These are phyloP conservation scores for Xenentodon cancila DNA, from an alignment of 2,797 vertebrate genomes.

Conservation along the genomic window DNA sequence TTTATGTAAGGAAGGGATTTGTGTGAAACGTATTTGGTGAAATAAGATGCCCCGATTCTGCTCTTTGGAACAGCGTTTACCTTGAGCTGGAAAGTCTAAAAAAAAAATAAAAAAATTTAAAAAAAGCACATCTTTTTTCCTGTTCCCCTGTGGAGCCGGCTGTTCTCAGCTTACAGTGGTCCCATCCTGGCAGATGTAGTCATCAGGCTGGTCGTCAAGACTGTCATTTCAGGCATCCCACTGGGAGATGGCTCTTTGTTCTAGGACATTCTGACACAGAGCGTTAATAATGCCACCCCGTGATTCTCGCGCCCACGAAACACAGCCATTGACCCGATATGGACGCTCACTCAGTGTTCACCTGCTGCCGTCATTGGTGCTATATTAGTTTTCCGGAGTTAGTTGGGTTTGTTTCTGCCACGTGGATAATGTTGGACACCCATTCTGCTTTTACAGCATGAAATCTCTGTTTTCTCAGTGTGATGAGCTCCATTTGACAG, in stretches of 20 bases:
- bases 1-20: slow-evolving; percentile 61
- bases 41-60: slow-evolving; percentile 62
- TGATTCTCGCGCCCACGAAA: slow-evolving; percentile 31
- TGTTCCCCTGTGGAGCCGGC: slow-evolving; percentile 26
- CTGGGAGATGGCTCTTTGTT: slow-evolving; percentile 64
- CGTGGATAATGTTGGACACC: slow-evolving; percentile 27
- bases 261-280: slow-evolving; percentile 52
- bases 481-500: slow-evolving; percentile 69
- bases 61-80: slow-evolving; percentile 64
- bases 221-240: slow-evolving; percentile 64
- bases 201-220: slow-evolving; percentile 43
- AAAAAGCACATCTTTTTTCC: slow-evolving; percentile 24
- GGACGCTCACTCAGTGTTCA: slow-evolving; percentile 29
- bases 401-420: slow-evolving; percentile 1
- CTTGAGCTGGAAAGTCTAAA: slow-evolving; percentile 60
- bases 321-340: slow-evolving; percentile 45
- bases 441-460: slow-evolving; percentile 39
- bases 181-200: slow-evolving; percentile 58
- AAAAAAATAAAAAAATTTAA: slow-evolving; percentile 23
- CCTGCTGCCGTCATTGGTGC: slow-evolving; percentile 21
- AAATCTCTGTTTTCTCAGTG: slow-evolving; percentile 43
- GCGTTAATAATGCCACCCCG: slow-evolving; percentile 56
- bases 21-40: slow-evolving; percentile 66
- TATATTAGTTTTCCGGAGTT: slow-evolving; percentile 14
- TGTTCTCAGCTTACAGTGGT: slow-evolving; percentile 36